Percentiles rank a stretch among this genome's conserved stretches.
Conservation (phyloP, 2,797 vertebrate species). For the Lophotriccus pileatus region DNA sequence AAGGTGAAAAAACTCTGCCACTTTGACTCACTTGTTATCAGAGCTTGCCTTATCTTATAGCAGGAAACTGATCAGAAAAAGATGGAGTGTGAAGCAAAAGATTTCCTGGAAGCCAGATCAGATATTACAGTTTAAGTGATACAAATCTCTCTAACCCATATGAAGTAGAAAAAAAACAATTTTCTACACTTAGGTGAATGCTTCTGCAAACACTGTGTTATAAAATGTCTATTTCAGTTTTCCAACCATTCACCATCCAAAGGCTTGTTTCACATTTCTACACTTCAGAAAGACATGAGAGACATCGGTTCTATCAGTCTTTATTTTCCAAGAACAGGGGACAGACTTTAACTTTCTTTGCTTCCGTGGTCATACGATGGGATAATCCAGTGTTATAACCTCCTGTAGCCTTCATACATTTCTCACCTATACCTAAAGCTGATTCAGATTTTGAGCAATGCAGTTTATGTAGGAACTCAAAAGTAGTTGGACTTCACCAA, state of each 20-base stretch:
- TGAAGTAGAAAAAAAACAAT: background rate
- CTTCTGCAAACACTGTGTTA: background rate
- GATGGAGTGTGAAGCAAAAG: fast-evolving
- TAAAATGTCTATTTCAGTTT: background rate
- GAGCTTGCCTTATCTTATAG: background rate
- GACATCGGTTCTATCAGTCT: background rate
- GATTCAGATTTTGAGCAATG: background rate
- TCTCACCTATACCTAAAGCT: background rate
- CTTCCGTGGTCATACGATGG: fast-evolving
- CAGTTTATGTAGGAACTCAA: background rate
- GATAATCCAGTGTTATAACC: background rate
- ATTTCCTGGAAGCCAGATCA: background rate
- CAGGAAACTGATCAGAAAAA: background rate
- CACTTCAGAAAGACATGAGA: background rate
- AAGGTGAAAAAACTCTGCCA: background rate
- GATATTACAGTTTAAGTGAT: background rate
- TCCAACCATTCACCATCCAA: background rate
- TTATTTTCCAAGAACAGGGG: background rate
- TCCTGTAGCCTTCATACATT: background rate
- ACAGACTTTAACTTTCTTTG: background rate
- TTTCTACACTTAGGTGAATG: background rate
- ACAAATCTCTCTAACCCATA: background rate
- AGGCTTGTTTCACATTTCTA: background rate
- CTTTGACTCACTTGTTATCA: background rate
- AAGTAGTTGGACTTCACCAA: background rate